These are phyloP conservation scores for Falco cherrug DNA, from an alignment of 2,797 vertebrate genomes.

Conservation along the genomic window DNA sequence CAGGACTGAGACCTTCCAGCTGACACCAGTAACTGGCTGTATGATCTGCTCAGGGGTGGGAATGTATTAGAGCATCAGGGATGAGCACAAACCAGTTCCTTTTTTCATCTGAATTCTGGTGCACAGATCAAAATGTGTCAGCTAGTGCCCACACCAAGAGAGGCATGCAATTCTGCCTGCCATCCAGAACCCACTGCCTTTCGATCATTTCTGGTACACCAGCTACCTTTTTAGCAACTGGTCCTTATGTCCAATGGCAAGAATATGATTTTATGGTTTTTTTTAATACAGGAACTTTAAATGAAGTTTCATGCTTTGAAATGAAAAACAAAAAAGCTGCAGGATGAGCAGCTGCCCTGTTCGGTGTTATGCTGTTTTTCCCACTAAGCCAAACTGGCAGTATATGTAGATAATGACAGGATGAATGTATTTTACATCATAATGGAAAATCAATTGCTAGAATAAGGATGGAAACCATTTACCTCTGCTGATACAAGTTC, in stretches of 20 bases:
- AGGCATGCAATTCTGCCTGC: not conserved
- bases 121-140: not conserved
- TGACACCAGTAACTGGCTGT: not conserved
- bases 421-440: not conserved
- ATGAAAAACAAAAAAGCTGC: not conserved
- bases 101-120: not conserved
- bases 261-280: not conserved
- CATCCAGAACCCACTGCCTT: not conserved
- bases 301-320: not conserved
- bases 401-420: not conserved
- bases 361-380: accelerated
- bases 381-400: not conserved
- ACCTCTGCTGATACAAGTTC: conserved; percentile 92
- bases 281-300: not conserved
- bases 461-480: conserved; percentile 42
- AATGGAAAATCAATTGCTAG: not conserved
- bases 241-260: not conserved
- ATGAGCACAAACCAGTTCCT: not conserved
- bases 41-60: not conserved
- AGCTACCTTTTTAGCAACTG: not conserved
- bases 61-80: not conserved
- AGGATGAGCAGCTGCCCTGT: not conserved
- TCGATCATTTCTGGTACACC: not conserved
- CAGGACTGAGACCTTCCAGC: not conserved
- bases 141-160: not conserved